Evolutionary conservation across 2,797 vertebrate genomes (phyloP), one percentile per base, ranked within the genome.

Genomic region (Argya squamiceps): DNA sequence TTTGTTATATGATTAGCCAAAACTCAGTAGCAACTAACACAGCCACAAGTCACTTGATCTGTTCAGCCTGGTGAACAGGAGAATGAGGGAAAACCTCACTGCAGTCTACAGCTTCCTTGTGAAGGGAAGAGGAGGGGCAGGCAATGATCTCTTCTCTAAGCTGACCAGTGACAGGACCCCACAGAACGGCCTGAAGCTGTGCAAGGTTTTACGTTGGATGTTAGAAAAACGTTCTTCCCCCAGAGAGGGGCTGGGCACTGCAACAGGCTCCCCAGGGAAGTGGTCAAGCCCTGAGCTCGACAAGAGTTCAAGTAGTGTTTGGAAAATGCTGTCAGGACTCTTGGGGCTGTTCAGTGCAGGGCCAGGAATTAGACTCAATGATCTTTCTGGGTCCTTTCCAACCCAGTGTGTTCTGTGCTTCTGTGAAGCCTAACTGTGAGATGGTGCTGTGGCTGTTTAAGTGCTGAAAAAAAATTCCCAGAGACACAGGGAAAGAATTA

Each of bases 351-450:
- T 3, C 30, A 26, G 49, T 15, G 41, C 30, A 18, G 24, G 30
- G 20, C 20, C 55, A 86, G 49, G 34, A 47, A 49, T 0, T 55
- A 41, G 17, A 62, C 41, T 70, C 0, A 0, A 36, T 50, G 32
- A 47, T 39, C 49, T 9, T 27, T 32, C 34, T 27, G 65, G 14
- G 36, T 63, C 14, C 12, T 41, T 18, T 49, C 56, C 32, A 78
- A 32, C 4, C 4, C 6, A 22, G 3, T 10, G 32, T 12, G 49
- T 26, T 49, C 43, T 24, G 26, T 37, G 47, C 36, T 55, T 62
- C 34, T 26, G 15, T 13, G 49, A 86, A 70, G 56, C 21, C 4
- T 23, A n/a, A 62, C 39, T 80, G 53, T 0, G 12, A 64, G 53
- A 71, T 8, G 32, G 26, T 60, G 44, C 58, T 26, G 17, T 26